Conservation (phyloP, 2,113 vertebrate species). For the Corydoras maculifer region DNA sequence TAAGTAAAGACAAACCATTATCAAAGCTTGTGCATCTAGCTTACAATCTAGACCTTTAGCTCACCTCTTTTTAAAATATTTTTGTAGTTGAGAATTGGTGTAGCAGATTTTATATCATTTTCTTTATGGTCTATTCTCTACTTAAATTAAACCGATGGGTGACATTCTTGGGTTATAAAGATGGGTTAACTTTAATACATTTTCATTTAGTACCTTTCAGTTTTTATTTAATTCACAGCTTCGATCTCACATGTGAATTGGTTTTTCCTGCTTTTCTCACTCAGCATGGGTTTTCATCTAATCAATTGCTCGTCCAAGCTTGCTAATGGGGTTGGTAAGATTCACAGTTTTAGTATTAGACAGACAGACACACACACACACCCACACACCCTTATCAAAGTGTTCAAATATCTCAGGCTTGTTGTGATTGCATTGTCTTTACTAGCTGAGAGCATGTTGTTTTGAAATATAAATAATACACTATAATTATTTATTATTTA, state of each 20-base stretch:
- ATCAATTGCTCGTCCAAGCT: constrained; percentile 35
- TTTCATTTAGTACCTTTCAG: background rate
- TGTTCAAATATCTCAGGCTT: constrained; percentile 2
- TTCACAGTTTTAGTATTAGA: constrained; percentile 21
- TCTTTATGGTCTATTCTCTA: no score
- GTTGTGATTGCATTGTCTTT: constrained; percentile 8
- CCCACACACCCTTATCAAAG: background rate
- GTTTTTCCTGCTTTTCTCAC: constrained; percentile 6
- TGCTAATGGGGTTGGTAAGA: constrained; percentile 25
- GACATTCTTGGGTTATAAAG: background rate
- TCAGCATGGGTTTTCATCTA: constrained; percentile 31
- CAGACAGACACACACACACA: background rate
- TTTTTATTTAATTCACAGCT: constrained; percentile 23
- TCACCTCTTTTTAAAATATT: background rate
- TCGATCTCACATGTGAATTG: constrained; percentile 9
- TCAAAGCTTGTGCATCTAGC: background rate
- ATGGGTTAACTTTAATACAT: constrained; percentile 21
- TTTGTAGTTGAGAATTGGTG: no score
- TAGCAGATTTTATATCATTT: no score
- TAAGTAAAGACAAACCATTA: no score
- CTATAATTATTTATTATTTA: no score
- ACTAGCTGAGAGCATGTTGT: constrained; percentile 8
- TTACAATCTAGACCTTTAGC: background rate
- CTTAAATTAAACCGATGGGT: no score
- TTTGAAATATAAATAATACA: background rate